Evolutionary conservation across 2,888 invertebrate species (phyloP), one percentile per base, ranked within the genome.

Genomic region (Orchestes rusci): DNA sequence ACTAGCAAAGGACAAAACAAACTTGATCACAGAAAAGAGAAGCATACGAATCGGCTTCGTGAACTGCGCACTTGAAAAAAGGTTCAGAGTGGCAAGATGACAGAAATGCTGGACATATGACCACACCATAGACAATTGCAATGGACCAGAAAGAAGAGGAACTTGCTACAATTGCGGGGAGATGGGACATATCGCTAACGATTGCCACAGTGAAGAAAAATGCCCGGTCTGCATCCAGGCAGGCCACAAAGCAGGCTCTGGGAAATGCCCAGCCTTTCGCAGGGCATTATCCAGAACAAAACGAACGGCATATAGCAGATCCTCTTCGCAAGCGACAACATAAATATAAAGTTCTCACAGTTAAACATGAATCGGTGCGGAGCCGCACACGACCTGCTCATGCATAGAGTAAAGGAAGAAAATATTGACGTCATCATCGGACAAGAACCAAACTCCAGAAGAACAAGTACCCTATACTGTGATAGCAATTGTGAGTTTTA

Each of bases 121-220:
- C 13, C 28, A 38, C 13, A 38, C 10, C 4, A 16, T 4, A n/a
- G 38, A 13, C 15, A 7, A 5, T 5, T 38, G 38, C 13, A 16
- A 27, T 4, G 38, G 38, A 13, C 38, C 38, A 28, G 38, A 38
- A 16, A 38, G 38, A 16, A 28, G 28, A 3, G 29, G 16, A 15
- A 5, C 10, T 4, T 38, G 28, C 13, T 28, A n/a, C 38, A 7
- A 16, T 16, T 38, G 38, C 23, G 36, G 20, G 10, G n/a, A 18
- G 5, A 4, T 4, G 5, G 36, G 20, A 12, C 36, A 36, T 13
- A 13, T 5, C 4, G 19, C 36, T 4, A 36, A 20, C 4, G 36
- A 20, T 4, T 36, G 36, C 23, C 4, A 4, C 13, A 8, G 16
- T 5, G 16, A 34, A 34, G 16, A 13, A 16, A 10, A 5, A 5